These are phyloP conservation scores for Galaxea fascicularis DNA, from an alignment of 92 coral and sea anemone species.

Conservation along the genomic window DNA sequence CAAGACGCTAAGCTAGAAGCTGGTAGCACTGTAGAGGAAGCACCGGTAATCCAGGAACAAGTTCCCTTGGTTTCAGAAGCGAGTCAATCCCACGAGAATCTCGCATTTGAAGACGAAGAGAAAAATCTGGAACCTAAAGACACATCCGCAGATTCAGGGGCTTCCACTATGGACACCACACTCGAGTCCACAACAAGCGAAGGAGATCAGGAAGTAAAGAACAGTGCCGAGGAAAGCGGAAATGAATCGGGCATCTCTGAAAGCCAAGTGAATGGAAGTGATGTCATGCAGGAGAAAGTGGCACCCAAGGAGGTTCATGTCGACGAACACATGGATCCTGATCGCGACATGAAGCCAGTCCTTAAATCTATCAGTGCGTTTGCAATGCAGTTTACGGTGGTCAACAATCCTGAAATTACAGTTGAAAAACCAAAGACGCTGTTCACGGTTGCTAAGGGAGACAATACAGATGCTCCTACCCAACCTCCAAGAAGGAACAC, in stretches of 20 bases:
- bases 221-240: background rate
- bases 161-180: slow-evolving; percentile 29
- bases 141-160: slow-evolving; percentile 20
- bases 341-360: slow-evolving; percentile 1
- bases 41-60: background rate
- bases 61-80: background rate
- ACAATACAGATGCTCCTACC: slow-evolving; percentile 5
- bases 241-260: slow-evolving; percentile 42
- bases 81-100: slow-evolving; percentile 37
- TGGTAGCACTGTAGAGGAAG: background rate
- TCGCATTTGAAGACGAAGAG: slow-evolving; percentile 43
- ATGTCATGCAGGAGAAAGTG: background rate
- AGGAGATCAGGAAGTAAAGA: background rate
- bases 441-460: slow-evolving; percentile 32
- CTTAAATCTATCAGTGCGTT: slow-evolving; percentile 23
- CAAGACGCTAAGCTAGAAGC: slow-evolving; percentile 35
- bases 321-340: background rate
- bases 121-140: slow-evolving; percentile 18
- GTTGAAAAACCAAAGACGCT: slow-evolving; percentile 47
- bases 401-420: slow-evolving; percentile 33
- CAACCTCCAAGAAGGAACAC: slow-evolving; percentile 33
- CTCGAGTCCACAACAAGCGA: slow-evolving; percentile 13
- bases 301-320: background rate
- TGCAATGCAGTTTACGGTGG: slow-evolving; percentile 15
- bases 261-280: slow-evolving; percentile 20